Conservation (phyloP, 1,140 invertebrate genomes). For the Cylas formicarius region DNA sequence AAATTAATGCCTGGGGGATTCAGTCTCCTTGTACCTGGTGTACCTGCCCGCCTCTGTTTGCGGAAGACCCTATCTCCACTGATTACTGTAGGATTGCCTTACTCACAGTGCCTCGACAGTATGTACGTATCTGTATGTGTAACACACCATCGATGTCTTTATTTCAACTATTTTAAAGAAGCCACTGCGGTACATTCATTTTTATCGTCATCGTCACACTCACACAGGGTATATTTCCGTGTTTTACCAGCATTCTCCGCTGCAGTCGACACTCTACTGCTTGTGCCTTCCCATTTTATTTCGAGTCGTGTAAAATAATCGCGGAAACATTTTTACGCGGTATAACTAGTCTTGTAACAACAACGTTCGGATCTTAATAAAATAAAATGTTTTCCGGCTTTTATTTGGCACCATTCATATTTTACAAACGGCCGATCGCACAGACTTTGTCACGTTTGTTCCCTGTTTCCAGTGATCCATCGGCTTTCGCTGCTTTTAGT, state of each 20-base stretch:
- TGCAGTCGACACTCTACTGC: slow-evolving; percentile 29
- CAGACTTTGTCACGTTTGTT: too few species aligned
- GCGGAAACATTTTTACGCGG: too few species aligned
- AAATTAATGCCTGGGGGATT: slow-evolving; percentile 7
- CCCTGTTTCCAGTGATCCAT: too few species aligned
- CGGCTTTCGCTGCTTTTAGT: too few species aligned
- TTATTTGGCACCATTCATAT: too few species aligned
- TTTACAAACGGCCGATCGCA: too few species aligned
- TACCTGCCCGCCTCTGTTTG: slow-evolving; percentile 29
- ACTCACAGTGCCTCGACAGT: slow-evolving; percentile 45
- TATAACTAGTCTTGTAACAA: too few species aligned
- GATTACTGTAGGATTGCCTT: slow-evolving; percentile 43
- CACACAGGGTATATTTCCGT: slow-evolving; percentile 39
- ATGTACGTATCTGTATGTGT: slow-evolving; percentile 42
- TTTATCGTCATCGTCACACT: slow-evolving; percentile 28
- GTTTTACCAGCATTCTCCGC: slow-evolving; percentile 26
- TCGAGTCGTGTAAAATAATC: too few species aligned
- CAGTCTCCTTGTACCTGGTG: slow-evolving; percentile 16
- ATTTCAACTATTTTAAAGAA: slow-evolving; percentile 21
- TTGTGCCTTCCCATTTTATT: slow-evolving; percentile 39
- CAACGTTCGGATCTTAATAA: too few species aligned
- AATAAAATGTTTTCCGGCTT: too few species aligned
- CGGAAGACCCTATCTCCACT: slow-evolving; percentile 41
- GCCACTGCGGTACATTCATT: slow-evolving; percentile 28
- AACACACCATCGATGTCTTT: slow-evolving; percentile 33